These are phyloP conservation scores for Pluvianellus socialis DNA, from an alignment of 2,113 vertebrate species.

Conservation along the genomic window DNA sequence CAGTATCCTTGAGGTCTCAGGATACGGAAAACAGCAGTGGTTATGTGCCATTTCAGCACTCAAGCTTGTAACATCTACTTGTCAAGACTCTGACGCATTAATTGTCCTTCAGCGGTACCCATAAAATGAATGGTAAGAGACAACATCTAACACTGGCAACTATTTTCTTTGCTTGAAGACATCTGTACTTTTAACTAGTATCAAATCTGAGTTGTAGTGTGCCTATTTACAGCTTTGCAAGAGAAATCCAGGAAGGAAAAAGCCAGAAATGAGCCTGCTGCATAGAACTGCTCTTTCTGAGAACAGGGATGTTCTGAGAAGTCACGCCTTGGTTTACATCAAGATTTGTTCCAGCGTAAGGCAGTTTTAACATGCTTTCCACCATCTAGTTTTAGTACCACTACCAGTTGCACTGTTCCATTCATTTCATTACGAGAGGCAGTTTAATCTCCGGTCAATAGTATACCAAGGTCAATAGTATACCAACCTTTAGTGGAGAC, in stretches of 20 bases:
- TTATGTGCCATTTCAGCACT: neutral
- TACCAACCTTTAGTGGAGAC: neutral
- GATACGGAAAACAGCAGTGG: neutral
- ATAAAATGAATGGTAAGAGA: neutral
- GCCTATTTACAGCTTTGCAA: neutral
- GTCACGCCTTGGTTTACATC: neutral
- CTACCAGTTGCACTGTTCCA: neutral
- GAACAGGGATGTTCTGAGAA: neutral
- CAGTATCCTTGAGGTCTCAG: neutral
- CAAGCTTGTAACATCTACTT: neutral
- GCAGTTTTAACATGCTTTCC: neutral
- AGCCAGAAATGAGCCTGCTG: neutral
- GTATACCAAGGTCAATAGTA: neutral
- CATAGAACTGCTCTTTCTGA: neutral
- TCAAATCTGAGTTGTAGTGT: neutral
- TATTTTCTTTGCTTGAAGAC: neutral
- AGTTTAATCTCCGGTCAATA: neutral
- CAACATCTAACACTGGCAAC: neutral
- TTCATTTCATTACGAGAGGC: neutral
- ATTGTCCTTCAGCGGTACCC: neutral
- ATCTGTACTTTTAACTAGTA: neutral
- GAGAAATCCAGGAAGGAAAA: neutral
- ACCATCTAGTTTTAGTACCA: neutral
- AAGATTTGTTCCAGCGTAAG: neutral
- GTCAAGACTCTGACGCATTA: neutral